phyloP scores from a whole-genome alignment of 2,888 invertebrate genomes.

The Rhagonycha fulva region DNA sequence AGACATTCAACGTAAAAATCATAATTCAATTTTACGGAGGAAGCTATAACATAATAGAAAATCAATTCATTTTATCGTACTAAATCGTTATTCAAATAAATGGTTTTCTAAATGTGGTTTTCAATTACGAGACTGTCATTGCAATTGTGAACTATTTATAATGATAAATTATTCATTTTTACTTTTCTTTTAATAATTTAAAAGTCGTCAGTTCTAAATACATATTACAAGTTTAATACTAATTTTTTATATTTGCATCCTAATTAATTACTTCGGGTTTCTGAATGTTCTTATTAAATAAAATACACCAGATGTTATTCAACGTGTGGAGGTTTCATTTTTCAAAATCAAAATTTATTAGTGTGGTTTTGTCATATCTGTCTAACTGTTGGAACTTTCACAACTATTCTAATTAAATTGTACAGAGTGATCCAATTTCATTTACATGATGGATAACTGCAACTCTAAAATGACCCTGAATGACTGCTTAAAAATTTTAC shows the following conservation, averaged over 20 bases:
- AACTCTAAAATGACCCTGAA: too few relatives aligned
- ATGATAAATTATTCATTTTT: background rate
- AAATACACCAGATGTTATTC: too few relatives aligned
- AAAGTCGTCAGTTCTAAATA: background rate
- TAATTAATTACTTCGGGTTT: background rate
- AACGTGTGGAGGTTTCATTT: too few relatives aligned
- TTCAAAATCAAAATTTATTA: too few relatives aligned
- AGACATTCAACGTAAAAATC: background rate
- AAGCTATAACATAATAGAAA: background rate
- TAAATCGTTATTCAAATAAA: background rate
- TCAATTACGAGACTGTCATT: background rate
- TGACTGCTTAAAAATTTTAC: too few relatives aligned
- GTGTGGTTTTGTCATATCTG: too few relatives aligned
- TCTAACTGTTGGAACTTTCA: too few relatives aligned
- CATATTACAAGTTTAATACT: background rate
- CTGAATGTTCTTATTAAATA: background rate
- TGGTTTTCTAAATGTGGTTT: background rate
- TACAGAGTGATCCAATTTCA: too few relatives aligned
- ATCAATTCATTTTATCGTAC: background rate
- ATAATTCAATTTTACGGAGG: background rate
- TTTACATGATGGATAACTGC: too few relatives aligned
- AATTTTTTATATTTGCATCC: background rate
- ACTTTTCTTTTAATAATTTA: background rate
- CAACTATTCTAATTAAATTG: too few relatives aligned
- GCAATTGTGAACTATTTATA: background rate